phyloP scores from a whole-genome alignment of 2,888 invertebrate genomes.

The Lacanobia oleracea region DNA sequence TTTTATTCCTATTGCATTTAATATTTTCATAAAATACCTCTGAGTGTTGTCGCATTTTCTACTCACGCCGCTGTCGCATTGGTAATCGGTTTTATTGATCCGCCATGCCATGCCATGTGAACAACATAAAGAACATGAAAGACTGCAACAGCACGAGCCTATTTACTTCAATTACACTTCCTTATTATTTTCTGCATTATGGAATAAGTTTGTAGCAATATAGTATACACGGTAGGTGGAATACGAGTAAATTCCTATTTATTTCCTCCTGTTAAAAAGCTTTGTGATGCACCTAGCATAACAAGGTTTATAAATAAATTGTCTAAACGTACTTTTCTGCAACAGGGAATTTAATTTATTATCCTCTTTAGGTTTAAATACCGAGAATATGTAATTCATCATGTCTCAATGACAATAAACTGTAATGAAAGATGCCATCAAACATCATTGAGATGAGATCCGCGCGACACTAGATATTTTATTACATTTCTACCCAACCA shows the following conservation, averaged over 20 bases:
- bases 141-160: not conserved
- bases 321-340: not conserved
- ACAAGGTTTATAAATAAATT: too few relatives aligned
- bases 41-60: constrained; percentile 45
- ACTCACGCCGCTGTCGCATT: constrained; percentile 36
- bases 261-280: not conserved
- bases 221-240: not conserved
- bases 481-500: constrained; percentile 18
- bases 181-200: not conserved
- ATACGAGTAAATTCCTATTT: not conserved
- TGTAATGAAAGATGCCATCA: constrained; percentile 36
- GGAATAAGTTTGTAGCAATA: not conserved
- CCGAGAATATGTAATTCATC: not conserved
- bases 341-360: not conserved
- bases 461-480: constrained; percentile 19
- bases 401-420: constrained; percentile 17
- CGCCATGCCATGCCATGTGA: constrained; percentile 10
- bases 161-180: constrained; percentile 2
- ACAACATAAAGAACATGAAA: constrained; percentile 10
- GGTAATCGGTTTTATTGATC: constrained; percentile 49
- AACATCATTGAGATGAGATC: constrained; percentile 34
- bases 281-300: not conserved
- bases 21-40: constrained; percentile 11
- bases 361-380: not conserved
- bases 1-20: constrained; percentile 2